Conservation (phyloP, 2,888 invertebrate species). For the Siphlonurus alternatus region DNA sequence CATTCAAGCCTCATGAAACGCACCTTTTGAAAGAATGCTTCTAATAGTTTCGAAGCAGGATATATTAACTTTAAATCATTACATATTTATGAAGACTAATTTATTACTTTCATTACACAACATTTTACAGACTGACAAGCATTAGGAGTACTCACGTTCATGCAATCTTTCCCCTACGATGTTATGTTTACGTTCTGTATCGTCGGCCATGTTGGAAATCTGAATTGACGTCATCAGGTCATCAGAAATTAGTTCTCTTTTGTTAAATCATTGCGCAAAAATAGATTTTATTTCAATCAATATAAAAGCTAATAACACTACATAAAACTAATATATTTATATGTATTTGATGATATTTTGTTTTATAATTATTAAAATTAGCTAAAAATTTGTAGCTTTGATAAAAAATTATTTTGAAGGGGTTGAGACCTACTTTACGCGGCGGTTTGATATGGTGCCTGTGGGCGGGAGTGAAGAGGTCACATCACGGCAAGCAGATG, state of each 20-base stretch:
- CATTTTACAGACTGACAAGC: not conserved
- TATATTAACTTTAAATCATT: too few species aligned
- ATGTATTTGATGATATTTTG: too few species aligned
- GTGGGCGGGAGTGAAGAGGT: not conserved
- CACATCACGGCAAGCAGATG: not conserved
- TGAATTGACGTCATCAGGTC: not conserved
- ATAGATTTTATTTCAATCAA: too few species aligned
- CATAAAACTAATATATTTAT: too few species aligned
- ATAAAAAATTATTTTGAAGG: not conserved
- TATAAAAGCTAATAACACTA: too few species aligned
- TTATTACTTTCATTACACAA: not conserved
- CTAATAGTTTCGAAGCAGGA: too few species aligned
- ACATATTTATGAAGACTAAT: too few species aligned
- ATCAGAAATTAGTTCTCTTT: too few species aligned
- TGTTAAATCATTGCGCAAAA: not conserved
- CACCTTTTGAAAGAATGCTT: too few species aligned
- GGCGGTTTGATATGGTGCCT: not conserved
- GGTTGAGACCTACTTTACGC: not conserved
- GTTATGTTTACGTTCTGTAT: slow-evolving; percentile 2
- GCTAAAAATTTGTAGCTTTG: not conserved
- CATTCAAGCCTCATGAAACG: too few species aligned
- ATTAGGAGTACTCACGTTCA: not conserved
- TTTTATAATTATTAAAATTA: too few species aligned
- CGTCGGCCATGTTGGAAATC: not conserved
- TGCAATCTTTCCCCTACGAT: not conserved